A percentile compares a stretch with the other conserved stretches of the same genome.
Evolutionary conservation across 2,797 vertebrate species (phyloP).

Genomic region (Hoplostethus atlanticus): DNA sequence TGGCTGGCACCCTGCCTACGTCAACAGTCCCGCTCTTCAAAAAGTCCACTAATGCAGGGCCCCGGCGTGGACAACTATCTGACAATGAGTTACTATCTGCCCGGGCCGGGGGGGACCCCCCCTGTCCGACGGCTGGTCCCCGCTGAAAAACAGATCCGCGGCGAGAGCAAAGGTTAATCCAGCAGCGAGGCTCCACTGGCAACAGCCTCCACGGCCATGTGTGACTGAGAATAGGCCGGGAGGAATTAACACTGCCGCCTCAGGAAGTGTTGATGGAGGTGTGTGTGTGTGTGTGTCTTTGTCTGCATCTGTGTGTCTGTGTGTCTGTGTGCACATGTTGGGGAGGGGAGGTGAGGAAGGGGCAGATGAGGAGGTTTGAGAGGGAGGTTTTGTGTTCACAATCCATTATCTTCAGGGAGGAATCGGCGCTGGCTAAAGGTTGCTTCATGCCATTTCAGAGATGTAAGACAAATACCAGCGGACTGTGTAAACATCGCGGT

Average conservation of each 20-base stretch:
- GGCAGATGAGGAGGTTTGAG: constrained; percentile 57
- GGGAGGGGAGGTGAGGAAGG: constrained; percentile 55
- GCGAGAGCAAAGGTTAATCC: constrained; percentile 82
- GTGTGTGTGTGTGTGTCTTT: constrained; percentile 42
- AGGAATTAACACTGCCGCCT: constrained; percentile 77
- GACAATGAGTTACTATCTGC: constrained; percentile 81
- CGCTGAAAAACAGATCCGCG: constrained; percentile 80
- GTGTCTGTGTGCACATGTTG: constrained; percentile 37
- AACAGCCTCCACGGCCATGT: constrained; percentile 70
- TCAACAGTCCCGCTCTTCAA: constrained; percentile 79
- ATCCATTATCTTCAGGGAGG: constrained; percentile 79
- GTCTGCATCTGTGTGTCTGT: not conserved
- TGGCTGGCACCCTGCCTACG: constrained; percentile 74
- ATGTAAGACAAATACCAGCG: constrained; percentile 79
- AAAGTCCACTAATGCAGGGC: constrained; percentile 63
- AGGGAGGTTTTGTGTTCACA: constrained; percentile 71
- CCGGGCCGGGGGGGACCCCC: constrained; percentile 59
- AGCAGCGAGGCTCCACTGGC: constrained; percentile 73
- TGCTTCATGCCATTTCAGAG: constrained; percentile 75
- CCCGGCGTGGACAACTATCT: constrained; percentile 70
- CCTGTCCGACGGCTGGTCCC: constrained; percentile 59
- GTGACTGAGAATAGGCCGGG: constrained; percentile 81
- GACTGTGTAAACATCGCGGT: constrained; percentile 70
- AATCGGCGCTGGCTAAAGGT: constrained; percentile 73
- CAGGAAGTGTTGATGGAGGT: constrained; percentile 75